phyloP scores from a whole-genome alignment of 2,797 vertebrate species.

The Ara ararauna region DNA sequence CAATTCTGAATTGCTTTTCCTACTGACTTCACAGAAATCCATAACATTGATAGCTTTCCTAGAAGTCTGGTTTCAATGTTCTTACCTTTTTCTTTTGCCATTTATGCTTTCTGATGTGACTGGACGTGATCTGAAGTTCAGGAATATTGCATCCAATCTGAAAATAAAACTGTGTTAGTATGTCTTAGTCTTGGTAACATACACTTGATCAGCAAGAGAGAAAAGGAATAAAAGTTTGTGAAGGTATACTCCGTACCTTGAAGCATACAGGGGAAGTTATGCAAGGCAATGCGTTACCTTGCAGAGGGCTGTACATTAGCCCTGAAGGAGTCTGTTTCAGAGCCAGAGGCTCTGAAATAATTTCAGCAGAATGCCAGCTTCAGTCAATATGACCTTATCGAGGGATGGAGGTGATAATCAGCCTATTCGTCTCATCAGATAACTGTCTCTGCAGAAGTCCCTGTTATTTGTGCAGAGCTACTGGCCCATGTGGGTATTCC shows the following conservation, averaged over 20 bases:
- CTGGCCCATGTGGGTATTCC: rapidly evolving
- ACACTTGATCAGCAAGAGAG: background rate
- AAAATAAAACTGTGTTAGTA: background rate
- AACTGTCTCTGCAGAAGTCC: background rate
- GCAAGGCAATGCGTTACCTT: background rate
- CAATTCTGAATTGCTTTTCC: background rate
- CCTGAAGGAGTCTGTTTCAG: background rate
- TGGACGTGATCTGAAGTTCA: background rate
- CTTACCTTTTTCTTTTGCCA: background rate
- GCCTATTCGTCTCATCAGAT: background rate
- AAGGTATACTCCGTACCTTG: background rate
- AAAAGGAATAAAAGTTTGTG: background rate
- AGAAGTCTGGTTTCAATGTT: background rate
- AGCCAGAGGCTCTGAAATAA: background rate
- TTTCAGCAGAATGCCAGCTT: background rate
- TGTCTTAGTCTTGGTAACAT: background rate
- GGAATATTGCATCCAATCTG: background rate
- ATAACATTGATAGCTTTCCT: background rate
- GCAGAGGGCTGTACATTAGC: background rate
- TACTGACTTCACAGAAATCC: background rate
- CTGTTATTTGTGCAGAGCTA: background rate
- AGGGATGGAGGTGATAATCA: background rate
- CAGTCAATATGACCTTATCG: background rate
- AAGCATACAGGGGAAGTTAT: background rate
- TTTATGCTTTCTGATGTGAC: background rate